Conservation (phyloP, 2,797 vertebrate species). For the Paramormyrops hopkinsi region DNA sequence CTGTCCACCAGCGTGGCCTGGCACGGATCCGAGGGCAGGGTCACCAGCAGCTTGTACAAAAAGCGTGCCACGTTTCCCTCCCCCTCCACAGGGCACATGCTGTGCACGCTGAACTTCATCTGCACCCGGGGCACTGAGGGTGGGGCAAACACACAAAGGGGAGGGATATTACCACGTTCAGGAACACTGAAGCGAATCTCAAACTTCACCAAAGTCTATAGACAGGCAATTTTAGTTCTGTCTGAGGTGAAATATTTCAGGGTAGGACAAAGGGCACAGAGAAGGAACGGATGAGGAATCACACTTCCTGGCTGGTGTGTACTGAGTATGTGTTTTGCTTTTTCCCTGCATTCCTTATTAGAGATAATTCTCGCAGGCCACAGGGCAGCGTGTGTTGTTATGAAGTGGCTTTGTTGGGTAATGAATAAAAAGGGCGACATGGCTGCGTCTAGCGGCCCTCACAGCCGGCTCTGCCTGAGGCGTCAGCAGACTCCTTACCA, state of each 20-base stretch:
- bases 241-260: not conserved
- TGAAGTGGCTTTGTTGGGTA: not conserved
- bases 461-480: not conserved
- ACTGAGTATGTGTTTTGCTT: not conserved
- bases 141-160: not conserved
- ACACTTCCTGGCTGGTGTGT: not conserved
- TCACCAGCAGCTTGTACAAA: conserved; percentile 77
- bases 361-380: not conserved
- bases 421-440: not conserved
- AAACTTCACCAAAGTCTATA: not conserved
- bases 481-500: conserved; percentile 60
- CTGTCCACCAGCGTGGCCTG: conserved; percentile 76
- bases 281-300: not conserved
- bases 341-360: not conserved
- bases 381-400: not conserved
- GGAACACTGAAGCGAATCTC: not conserved
- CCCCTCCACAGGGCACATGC: conserved; percentile 90
- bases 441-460: not conserved
- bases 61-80: conserved; percentile 90
- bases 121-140: conserved; percentile 82
- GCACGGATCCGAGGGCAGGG: conserved; percentile 63
- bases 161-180: not conserved
- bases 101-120: conserved; percentile 91
- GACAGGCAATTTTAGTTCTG: not conserved
- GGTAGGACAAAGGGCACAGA: not conserved